Conservation (phyloP, 2,113 vertebrate genomes). For the Corythornis vintsioides region DNA sequence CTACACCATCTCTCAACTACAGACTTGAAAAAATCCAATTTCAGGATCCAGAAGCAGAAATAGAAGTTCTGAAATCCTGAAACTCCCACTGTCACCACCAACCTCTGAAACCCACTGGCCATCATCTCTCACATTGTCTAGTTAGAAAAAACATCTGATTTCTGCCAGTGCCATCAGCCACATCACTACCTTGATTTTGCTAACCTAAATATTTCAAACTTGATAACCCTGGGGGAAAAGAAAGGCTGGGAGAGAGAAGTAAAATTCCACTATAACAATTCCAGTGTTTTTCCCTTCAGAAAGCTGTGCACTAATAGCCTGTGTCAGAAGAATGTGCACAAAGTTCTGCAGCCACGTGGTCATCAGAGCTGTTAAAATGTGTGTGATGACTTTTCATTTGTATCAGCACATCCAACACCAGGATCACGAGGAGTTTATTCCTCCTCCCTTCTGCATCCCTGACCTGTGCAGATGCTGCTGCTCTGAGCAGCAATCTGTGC, state of each 20-base stretch:
- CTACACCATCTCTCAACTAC: too few species aligned
- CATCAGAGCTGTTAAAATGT: not conserved
- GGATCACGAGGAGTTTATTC: not conserved
- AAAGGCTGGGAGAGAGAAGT: not conserved
- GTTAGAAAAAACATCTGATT: not conserved
- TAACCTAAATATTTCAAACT: not conserved
- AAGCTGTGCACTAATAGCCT: accelerated
- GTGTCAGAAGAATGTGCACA: not conserved
- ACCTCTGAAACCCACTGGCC: not conserved
- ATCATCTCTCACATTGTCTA: not conserved
- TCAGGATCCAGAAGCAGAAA: not conserved
- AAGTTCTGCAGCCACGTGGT: not conserved
- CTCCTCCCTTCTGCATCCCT: accelerated
- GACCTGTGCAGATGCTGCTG: not conserved
- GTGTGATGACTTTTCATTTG: not conserved
- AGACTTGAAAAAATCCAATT: not conserved
- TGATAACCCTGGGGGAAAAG: not conserved
- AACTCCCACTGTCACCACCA: not conserved
- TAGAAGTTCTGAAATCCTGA: not conserved
- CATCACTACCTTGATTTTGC: not conserved
- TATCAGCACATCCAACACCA: not conserved
- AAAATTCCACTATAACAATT: not conserved
- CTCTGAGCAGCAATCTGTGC: not conserved
- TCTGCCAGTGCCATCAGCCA: not conserved
- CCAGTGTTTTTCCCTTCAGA: not conserved